A percentile compares a stretch with the other conserved stretches of the same genome.
These are phyloP conservation scores for Anastatus disparis DNA, from an alignment of 1,140 invertebrate species.

Conservation along the genomic window DNA sequence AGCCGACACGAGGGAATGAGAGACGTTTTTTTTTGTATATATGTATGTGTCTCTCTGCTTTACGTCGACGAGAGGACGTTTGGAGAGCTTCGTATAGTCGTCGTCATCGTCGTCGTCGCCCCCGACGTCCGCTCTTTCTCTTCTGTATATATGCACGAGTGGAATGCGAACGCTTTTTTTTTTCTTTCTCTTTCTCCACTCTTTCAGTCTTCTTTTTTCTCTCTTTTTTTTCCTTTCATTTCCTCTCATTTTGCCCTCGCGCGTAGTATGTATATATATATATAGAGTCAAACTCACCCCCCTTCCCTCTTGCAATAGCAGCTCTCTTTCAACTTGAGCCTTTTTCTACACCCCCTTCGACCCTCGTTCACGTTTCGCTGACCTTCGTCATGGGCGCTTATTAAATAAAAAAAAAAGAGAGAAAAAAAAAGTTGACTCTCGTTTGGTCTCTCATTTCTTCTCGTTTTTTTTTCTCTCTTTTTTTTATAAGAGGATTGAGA, in stretches of 20 bases:
- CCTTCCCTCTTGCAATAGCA: conserved; percentile 30
- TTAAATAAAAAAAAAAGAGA: conserved; percentile 25
- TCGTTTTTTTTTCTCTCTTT: too few species aligned
- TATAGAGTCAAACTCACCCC: neutral
- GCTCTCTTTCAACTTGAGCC: neutral
- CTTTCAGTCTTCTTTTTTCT: neutral
- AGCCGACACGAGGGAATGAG: conserved; percentile 44
- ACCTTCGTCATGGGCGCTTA: conserved; percentile 48
- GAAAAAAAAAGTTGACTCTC: neutral
- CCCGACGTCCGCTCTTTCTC: neutral
- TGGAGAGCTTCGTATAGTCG: too few species aligned
- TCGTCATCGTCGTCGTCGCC: too few species aligned
- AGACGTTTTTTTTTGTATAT: neutral
- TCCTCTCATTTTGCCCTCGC: neutral
- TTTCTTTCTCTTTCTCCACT: neutral
- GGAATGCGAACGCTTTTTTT: conserved; percentile 18
- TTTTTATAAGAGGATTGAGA: too few species aligned
- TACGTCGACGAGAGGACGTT: conserved; percentile 43
- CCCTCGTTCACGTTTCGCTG: conserved; percentile 58
- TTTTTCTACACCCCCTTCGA: conserved; percentile 21
- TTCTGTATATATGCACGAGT: neutral
- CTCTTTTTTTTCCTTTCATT: conserved; percentile 24
- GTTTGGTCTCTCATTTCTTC: too few species aligned
- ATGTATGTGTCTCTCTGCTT: neutral
- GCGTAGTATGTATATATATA: too few species aligned